These are phyloP conservation scores for Mystacornis crossleyi DNA, from an alignment of 2,113 vertebrate species.

Conservation along the genomic window DNA sequence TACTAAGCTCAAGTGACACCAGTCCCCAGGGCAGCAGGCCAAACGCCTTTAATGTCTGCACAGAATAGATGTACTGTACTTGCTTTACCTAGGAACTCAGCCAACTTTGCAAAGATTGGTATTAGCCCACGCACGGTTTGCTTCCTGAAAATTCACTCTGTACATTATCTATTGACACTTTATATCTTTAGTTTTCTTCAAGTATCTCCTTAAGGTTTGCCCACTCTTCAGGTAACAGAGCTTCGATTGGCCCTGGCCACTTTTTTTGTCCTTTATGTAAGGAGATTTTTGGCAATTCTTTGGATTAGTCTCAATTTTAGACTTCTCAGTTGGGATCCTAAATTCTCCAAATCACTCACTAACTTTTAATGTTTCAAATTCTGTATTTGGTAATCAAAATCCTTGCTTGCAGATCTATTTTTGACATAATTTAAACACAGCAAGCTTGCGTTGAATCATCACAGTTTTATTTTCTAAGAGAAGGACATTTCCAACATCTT, in stretches of 20 bases:
- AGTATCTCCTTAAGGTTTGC: not conserved
- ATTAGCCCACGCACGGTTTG: not conserved
- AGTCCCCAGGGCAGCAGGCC: not conserved
- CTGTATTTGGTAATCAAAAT: not conserved
- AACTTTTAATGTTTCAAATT: not conserved
- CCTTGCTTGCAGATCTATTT: constrained; percentile 8
- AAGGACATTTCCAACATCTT: not conserved
- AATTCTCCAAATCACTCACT: not conserved
- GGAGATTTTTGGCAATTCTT: not conserved
- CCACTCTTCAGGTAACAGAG: not conserved
- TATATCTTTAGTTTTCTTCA: not conserved
- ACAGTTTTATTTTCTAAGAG: not conserved
- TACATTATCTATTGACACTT: not conserved
- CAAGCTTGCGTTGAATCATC: not conserved
- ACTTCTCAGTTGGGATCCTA: not conserved
- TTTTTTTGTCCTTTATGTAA: not conserved
- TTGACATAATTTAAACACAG: constrained; percentile 31
- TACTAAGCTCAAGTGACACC: not conserved
- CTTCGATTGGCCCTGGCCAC: not conserved
- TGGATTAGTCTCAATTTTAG: not conserved
- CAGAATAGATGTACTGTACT: constrained; percentile 3
- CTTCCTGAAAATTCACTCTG: not conserved
- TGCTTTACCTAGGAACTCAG: constrained; percentile 45
- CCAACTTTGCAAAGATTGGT: constrained; percentile 21
- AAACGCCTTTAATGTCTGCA: not conserved